phyloP scores from a whole-genome alignment of 2,797 vertebrate species.

The Silurus aristotelis region DNA sequence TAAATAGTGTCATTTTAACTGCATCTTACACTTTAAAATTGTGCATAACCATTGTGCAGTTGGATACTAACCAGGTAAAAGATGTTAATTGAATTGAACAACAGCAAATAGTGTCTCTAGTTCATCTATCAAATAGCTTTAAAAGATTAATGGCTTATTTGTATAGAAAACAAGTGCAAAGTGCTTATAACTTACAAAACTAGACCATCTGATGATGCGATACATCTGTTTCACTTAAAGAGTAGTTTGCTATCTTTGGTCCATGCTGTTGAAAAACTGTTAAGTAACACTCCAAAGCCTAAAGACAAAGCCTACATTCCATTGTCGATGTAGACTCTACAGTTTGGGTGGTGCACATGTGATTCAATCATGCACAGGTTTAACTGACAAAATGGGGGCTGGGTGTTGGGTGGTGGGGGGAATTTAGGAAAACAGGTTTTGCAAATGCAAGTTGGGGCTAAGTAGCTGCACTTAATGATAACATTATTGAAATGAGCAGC shows the following conservation, averaged over 20 bases:
- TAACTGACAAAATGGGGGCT: not conserved
- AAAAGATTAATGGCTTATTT: not conserved
- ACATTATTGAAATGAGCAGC: not conserved
- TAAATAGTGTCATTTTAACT: not conserved
- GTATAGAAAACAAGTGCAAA: not conserved
- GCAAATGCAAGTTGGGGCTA: constrained; percentile 6
- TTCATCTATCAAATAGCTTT: not conserved
- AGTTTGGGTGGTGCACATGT: not conserved
- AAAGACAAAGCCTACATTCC: not conserved
- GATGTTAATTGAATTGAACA: not conserved
- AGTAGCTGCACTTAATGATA: not conserved
- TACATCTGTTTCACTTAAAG: not conserved
- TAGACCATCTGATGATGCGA: not conserved
- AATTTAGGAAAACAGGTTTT: constrained; percentile 15
- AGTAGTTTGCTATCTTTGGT: not conserved
- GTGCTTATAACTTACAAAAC: constrained; percentile 5
- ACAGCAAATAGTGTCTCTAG: not conserved
- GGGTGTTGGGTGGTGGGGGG: no score
- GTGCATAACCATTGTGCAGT: not conserved
- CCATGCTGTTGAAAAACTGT: not conserved
- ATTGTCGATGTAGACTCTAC: not conserved
- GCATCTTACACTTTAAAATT: not conserved
- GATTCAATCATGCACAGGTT: constrained; percentile 9
- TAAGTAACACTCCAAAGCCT: not conserved
- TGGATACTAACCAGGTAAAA: not conserved